Evolutionary conservation across 92 coral and sea anemone species (phyloP).

Genomic region (Porites divaricata): DNA sequence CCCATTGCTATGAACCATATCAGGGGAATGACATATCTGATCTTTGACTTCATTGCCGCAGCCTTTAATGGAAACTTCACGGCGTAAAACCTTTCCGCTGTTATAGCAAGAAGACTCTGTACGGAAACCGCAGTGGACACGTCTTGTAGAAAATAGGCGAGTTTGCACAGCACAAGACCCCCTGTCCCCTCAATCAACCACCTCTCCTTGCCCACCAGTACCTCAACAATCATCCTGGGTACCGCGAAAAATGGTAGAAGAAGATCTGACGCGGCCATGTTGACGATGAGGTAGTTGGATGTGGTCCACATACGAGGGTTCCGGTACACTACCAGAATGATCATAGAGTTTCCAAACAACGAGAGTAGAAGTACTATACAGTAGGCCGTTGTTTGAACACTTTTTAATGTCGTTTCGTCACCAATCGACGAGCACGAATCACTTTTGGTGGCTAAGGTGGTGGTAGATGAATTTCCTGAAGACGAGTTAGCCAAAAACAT

Average conservation of each 20-base stretch:
- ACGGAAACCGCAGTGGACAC: constrained; percentile 65
- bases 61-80: constrained; percentile 58
- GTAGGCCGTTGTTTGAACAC: constrained; percentile 44
- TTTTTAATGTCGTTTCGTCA: constrained; percentile 18
- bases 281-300: constrained; percentile 58
- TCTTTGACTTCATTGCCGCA: constrained; percentile 38
- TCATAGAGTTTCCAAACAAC: constrained; percentile 45
- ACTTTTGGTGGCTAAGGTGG: not conserved
- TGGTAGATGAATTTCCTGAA: not conserved
- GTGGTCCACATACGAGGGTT: constrained; percentile 59
- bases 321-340: constrained; percentile 47
- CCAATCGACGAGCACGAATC: constrained; percentile 6
- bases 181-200: constrained; percentile 45
- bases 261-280: constrained; percentile 66
- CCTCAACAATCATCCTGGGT: constrained; percentile 51
- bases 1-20: constrained; percentile 44
- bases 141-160: constrained; percentile 49
- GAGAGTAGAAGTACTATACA: constrained; percentile 48
- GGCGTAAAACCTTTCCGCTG: constrained; percentile 62
- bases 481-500: constrained; percentile 21
- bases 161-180: constrained; percentile 52
- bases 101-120: constrained; percentile 55
- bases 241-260: constrained; percentile 55
- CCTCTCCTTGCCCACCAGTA: constrained; percentile 33
- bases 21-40: constrained; percentile 48